Conservation (phyloP, 2,888 invertebrate species). For the Eupithecia subumbrata region DNA sequence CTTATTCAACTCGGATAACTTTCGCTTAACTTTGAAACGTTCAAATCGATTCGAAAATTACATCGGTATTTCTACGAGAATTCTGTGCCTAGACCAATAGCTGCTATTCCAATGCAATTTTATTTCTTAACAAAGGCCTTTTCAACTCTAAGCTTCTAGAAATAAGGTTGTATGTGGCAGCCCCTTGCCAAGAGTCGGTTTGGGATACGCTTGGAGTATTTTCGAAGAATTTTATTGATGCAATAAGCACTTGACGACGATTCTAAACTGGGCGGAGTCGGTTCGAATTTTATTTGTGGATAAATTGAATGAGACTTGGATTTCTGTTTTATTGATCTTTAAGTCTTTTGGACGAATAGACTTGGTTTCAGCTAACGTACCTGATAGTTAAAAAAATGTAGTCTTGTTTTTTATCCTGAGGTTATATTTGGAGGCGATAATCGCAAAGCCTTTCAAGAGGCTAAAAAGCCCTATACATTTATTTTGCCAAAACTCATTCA, state of each 20-base stretch:
- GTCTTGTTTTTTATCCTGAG: background rate
- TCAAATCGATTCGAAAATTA: slow-evolving; percentile 57
- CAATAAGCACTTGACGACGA: slow-evolving; percentile 68
- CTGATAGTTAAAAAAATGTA: too few species aligned
- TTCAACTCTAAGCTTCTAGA: slow-evolving; percentile 24
- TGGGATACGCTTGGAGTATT: slow-evolving; percentile 63
- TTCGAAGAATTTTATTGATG: slow-evolving; percentile 72
- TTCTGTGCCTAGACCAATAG: slow-evolving; percentile 53
- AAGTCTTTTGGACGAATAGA: background rate
- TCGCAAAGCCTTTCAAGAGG: background rate
- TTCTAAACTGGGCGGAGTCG: slow-evolving; percentile 39
- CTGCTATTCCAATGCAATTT: slow-evolving; percentile 40
- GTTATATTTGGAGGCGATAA: background rate
- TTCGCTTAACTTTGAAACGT: slow-evolving; percentile 50
- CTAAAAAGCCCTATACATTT: background rate
- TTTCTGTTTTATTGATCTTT: slow-evolving; percentile 25
- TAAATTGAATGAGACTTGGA: slow-evolving; percentile 29
- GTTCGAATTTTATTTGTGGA: slow-evolving; percentile 32
- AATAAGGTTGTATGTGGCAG: slow-evolving; percentile 32
- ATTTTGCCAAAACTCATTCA: background rate
- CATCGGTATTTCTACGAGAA: slow-evolving; percentile 53
- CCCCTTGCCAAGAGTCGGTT: slow-evolving; percentile 52
- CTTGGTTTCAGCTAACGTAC: background rate
- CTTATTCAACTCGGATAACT: slow-evolving; percentile 46
- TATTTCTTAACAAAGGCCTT: slow-evolving; percentile 33